phyloP scores from a whole-genome alignment of 2,797 vertebrate species.

The Novumbra hubbsi region DNA sequence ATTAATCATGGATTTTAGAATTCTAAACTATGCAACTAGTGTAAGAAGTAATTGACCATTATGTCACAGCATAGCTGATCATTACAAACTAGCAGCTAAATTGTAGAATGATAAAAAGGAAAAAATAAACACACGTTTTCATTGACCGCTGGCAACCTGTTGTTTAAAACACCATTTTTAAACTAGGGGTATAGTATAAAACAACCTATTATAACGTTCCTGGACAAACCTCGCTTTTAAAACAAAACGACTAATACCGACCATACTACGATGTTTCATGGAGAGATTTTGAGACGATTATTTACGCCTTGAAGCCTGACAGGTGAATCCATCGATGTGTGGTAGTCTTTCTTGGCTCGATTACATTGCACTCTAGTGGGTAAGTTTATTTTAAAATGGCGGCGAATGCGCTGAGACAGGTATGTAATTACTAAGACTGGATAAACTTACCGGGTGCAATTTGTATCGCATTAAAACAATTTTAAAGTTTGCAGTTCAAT shows the following conservation, averaged over 20 bases:
- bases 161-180: no score
- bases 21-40: background rate
- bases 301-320: slow-evolving; percentile 59
- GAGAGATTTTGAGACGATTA: slow-evolving; percentile 40
- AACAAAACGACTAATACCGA: background rate
- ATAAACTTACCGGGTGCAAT: slow-evolving; percentile 34
- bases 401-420: slow-evolving; percentile 72
- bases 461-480: accelerated
- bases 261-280: background rate
- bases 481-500: accelerated
- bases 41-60: no score
- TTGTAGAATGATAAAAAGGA: background rate
- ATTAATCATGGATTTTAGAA: background rate
- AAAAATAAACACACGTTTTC: background rate
- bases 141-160: no score
- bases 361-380: slow-evolving; percentile 49
- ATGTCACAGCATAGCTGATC: background rate
- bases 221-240: background rate
- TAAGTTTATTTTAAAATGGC: slow-evolving; percentile 85
- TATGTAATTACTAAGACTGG: slow-evolving; percentile 40
- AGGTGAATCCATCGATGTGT: slow-evolving; percentile 70
- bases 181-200: background rate
- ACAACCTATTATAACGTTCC: background rate
- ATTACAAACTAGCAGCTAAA: background rate
- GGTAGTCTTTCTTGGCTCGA: slow-evolving; percentile 59